Base-by-base conservation (phyloP, 1,140 invertebrate species). In the Sminthurides bifidus region DNA sequence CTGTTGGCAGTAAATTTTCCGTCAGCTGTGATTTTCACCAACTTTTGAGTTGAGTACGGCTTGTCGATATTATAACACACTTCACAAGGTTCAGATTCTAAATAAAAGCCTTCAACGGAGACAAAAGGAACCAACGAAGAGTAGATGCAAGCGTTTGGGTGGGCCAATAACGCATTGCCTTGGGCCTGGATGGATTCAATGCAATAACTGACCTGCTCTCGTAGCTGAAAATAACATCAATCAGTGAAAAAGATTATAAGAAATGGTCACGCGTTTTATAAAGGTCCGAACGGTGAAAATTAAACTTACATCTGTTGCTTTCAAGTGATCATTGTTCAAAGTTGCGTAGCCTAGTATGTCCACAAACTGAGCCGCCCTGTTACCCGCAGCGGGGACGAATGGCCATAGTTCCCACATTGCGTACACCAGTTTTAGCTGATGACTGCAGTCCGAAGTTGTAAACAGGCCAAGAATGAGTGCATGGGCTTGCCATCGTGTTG, bases 31-130 rank as follows among this genome's bases (percentile, higher is more conserved):
- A 97, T 87, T 0, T 89, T 81, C 0, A 88, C 88, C 30, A 98
- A 72, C 72, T 98, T 98, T 37, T 96, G 86, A 55, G 84, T 88
- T 0, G 83, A 74, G 76, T 92, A 87, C 1, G 91, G 83, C 15
- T 95, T 85, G 72, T 98, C 93, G 1, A 92, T 91, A 74, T 95
- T 95, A 71, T 96, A 96, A 69, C 93, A 98, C 0, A 96, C 92
- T 21, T 96, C 77, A 68, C 93, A 98, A 0, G 93, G 93, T 68
- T 96, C 92, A 58, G 89, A 92, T 74, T 98, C 93, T 33, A 97
- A 73, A 70, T 92, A 98, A 71, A 91, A 95, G 0, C 93, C 92
- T 71, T 96, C 92, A 43, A 97, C 79, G 67, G 96, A 91, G 12
- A 96, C 87, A 67, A 90, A 86, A 4, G 89, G 87, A 44, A 88